Evolutionary conservation across 2,797 vertebrate genomes (phyloP).

Genomic region (Xenops minutus): DNA sequence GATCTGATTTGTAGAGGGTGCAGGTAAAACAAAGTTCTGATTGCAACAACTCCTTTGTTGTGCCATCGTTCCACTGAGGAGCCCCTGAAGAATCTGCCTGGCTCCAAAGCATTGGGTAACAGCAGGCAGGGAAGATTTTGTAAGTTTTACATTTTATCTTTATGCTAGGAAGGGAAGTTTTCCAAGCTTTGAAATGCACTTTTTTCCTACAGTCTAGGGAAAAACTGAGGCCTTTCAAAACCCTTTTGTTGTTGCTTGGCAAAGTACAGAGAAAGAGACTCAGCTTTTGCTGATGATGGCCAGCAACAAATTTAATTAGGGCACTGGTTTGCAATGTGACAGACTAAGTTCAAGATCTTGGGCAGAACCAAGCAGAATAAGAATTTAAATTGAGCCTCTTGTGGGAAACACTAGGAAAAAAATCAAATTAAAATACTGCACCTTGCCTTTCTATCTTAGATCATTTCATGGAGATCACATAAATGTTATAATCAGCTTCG

Average conservation of each 20-base stretch:
- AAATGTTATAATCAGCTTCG: background rate
- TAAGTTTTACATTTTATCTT: background rate
- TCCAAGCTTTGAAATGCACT: background rate
- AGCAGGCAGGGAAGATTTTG: background rate
- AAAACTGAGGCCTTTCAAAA: background rate
- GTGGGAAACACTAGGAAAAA: background rate
- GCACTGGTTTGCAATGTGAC: background rate
- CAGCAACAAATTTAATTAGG: background rate
- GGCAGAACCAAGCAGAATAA: background rate
- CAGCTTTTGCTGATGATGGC: background rate
- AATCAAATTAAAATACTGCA: background rate
- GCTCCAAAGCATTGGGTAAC: background rate
- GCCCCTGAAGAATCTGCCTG: background rate
- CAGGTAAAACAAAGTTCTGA: background rate
- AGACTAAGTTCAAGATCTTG: background rate
- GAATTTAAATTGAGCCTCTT: background rate
- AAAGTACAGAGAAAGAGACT: background rate
- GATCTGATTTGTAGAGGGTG: background rate
- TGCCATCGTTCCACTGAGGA: accelerated
- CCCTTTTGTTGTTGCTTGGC: background rate
- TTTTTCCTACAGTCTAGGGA: background rate
- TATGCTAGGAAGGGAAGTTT: background rate
- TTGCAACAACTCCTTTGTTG: background rate
- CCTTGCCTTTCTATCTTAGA: background rate
- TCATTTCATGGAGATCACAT: background rate